Evolutionary conservation across 2,888 invertebrate genomes (phyloP), one percentile per base, ranked within the genome.

Genomic region (Muscina levida): DNA sequence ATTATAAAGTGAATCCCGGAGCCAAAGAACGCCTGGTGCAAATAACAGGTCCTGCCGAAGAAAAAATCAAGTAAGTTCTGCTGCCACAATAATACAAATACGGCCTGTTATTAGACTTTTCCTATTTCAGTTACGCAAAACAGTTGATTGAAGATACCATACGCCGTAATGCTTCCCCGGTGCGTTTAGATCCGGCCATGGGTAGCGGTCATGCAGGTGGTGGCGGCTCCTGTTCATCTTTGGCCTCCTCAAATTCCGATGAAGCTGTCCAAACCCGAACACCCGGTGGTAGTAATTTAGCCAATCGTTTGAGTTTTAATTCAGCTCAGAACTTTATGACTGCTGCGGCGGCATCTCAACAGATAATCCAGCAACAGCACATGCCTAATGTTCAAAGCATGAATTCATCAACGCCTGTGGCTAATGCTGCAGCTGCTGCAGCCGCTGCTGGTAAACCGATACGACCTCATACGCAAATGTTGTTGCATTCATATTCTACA

Each of bases 91-190:
- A 11, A 17, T 75, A 46, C 1, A 46, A 5, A 15, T 3, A 46
- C 5, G 1, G n/a, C n/a, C 15, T 10, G n/a, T 17, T 42, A 3
- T 48, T 37, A 57, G 13, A 13, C 39, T 57, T 19, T 39, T 48
- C 24, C 48, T 77, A 22, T 13, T 67, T 59, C 19, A 97, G 97
- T 87, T 95, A 96, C 90, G 98, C 98, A 51, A 97, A 97, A 91
- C 95, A 96, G 90, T 92, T 98, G 89, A 98, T 98, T 88, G 97
- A 97, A 89, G 97, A 98, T 89, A 98, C 98, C 83, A 98, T 98
- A 87, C 94, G 97, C 84, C 94, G 97, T 88, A 98, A 98, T 92
- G 97, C 97, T 85, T 98, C 97, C 67, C 97, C 97, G 70, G 95
- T 97, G 85, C 93, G 96, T 85, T 91, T 93, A 85, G 93, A 95